Evolutionary conservation across 2,797 vertebrate genomes (phyloP).

Genomic region (Tachyglossus aculeatus): DNA sequence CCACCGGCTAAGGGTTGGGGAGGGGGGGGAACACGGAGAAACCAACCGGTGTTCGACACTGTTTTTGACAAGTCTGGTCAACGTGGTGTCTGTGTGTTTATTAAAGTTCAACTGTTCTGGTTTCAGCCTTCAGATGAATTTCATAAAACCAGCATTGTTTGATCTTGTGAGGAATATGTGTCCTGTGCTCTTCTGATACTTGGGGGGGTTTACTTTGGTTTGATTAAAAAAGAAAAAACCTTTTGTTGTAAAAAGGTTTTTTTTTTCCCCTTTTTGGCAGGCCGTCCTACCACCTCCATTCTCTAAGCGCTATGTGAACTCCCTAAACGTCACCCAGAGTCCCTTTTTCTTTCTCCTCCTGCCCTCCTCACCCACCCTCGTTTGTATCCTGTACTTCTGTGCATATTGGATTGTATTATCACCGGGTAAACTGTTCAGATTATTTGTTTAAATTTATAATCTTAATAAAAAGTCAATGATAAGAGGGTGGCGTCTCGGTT

Average conservation of each 20-base stretch:
- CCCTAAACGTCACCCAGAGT: slow-evolving; percentile 85
- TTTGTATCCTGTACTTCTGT: slow-evolving; percentile 91
- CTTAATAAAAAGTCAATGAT: slow-evolving; percentile 86
- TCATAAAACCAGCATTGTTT: slow-evolving; percentile 81
- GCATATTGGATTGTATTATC: slow-evolving; percentile 90
- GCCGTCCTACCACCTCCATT: slow-evolving; percentile 78
- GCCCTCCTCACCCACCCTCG: slow-evolving; percentile 61
- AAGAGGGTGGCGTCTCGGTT: slow-evolving; percentile 41
- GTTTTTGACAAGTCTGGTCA: slow-evolving; percentile 46
- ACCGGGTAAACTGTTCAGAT: slow-evolving; percentile 93
- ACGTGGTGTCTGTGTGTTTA: slow-evolving; percentile 10
- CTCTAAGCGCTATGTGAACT: slow-evolving; percentile 86
- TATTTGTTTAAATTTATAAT: slow-evolving; percentile 94
- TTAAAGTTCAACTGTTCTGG: slow-evolving; percentile 64
- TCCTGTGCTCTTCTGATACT: slow-evolving; percentile 60
- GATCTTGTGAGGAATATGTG: slow-evolving; percentile 73
- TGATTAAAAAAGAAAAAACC: slow-evolving; percentile 69
- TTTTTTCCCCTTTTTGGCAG: slow-evolving; percentile 56
- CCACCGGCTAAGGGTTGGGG: slow-evolving; percentile 35
- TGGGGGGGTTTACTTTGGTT: slow-evolving; percentile 67
- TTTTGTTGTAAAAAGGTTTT: slow-evolving; percentile 96
- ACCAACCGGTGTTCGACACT: too few species aligned
- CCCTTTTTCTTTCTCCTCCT: slow-evolving; percentile 55
- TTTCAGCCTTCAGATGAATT: slow-evolving; percentile 72
- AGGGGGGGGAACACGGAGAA: too few species aligned